Evolutionary conservation across 2,797 vertebrate species (phyloP).

Genomic region (Leuciscus waleckii): DNA sequence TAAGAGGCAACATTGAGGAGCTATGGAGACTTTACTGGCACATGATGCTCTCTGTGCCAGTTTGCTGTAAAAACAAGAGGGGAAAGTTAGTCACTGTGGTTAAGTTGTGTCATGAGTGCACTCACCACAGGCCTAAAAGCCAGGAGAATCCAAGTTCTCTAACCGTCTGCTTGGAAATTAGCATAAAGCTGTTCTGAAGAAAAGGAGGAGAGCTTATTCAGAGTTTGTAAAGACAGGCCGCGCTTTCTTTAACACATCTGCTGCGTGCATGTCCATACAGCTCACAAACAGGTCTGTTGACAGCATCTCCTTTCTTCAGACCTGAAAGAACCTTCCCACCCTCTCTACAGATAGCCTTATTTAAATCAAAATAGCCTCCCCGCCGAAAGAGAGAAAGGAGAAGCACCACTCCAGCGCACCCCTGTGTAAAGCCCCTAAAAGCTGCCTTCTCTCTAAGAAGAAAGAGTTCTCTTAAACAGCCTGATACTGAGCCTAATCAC

Average conservation of each 20-base stretch:
- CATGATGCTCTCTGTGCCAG: conserved; percentile 29
- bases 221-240: conserved; percentile 57
- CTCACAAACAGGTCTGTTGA: conserved; percentile 81
- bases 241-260: conserved; percentile 84
- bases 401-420: conserved; percentile 66
- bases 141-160: conserved; percentile 51
- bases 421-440: conserved; percentile 62
- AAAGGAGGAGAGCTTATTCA: conserved; percentile 49
- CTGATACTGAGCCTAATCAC: conserved; percentile 70
- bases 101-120: conserved; percentile 59
- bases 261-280: conserved; percentile 79
- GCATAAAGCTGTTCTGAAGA: conserved; percentile 73
- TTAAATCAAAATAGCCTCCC: conserved; percentile 82
- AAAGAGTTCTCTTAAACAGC: conserved; percentile 75
- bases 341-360: conserved; percentile 82
- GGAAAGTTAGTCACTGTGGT: conserved; percentile 44
- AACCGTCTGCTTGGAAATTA: conserved; percentile 71
- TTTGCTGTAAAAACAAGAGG: conserved; percentile 27
- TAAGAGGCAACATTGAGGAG: neutral
- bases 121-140: conserved; percentile 52
- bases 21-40: neutral
- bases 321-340: conserved; percentile 76
- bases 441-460: conserved; percentile 59
- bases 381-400: conserved; percentile 73
- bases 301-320: conserved; percentile 78